Conservation (phyloP, 2,113 vertebrate species). For the Perccottus glenii region DNA sequence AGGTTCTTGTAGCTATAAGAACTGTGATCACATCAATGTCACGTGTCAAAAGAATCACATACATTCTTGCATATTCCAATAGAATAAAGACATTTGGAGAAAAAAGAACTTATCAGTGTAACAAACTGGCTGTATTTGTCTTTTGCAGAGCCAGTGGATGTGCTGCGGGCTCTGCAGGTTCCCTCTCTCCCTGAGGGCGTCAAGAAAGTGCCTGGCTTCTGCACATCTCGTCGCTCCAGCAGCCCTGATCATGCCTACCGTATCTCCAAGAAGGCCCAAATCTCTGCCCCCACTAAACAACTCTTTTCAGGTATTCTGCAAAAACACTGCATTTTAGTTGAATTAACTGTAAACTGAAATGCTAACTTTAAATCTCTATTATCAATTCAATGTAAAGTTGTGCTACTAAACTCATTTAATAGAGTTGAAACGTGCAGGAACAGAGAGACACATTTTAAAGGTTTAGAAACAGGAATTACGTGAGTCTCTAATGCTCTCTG, state of each 20-base stretch:
- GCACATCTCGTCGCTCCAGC: constrained; percentile 76
- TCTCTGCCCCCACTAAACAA: constrained; percentile 91
- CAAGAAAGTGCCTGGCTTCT: constrained; percentile 83
- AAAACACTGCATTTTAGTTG: not conserved
- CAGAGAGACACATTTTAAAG: not conserved
- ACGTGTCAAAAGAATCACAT: too few species aligned
- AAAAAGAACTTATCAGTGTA: too few species aligned
- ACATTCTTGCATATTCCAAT: too few species aligned
- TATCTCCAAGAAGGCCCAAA: constrained; percentile 87
- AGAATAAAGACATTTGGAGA: not conserved
- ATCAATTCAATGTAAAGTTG: not conserved
- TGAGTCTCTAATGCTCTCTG: not conserved
- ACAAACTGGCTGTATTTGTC: constrained; percentile 3
- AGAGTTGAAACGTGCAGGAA: not conserved
- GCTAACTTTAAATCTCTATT: not conserved
- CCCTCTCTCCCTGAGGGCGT: constrained; percentile 88
- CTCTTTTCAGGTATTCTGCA: constrained; percentile 81
- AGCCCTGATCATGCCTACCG: constrained; percentile 85
- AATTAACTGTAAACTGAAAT: not conserved
- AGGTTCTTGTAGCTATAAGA: too few species aligned
- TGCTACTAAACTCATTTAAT: not conserved
- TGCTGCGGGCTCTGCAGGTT: constrained; percentile 85
- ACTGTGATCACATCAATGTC: too few species aligned
- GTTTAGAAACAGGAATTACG: constrained; percentile 1
- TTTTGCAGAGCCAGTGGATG: constrained; percentile 82